Evolutionary conservation across 1,140 invertebrate species (phyloP).

Genomic region (Colletes gigas): DNA sequence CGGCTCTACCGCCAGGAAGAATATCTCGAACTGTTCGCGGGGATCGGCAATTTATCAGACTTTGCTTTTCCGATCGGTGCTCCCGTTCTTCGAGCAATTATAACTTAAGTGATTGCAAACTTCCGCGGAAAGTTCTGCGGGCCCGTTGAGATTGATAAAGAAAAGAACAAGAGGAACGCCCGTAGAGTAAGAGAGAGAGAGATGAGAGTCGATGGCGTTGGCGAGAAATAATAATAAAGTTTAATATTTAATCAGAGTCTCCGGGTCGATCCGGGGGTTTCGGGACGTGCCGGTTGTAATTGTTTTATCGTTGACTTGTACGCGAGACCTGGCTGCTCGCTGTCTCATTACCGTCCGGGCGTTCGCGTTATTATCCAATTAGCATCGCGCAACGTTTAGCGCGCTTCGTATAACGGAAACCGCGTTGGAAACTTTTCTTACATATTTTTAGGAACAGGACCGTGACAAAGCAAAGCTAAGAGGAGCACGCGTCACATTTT

Average conservation of each 20-base stretch:
- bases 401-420: not conserved
- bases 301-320: not conserved
- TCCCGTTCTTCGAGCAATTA: not conserved
- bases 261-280: slow-evolving; percentile 3
- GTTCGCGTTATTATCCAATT: slow-evolving; percentile 23
- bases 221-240: not conserved
- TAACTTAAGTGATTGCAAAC: not conserved
- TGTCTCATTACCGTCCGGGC: slow-evolving; percentile 4
- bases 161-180: too few relatives aligned
- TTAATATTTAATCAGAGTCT: not conserved
- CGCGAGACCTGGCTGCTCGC: not conserved
- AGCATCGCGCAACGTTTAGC: slow-evolving; percentile 1
- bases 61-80: not conserved
- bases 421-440: not conserved
- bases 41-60: slow-evolving; percentile 14
- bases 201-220: not conserved
- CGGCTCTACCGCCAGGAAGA: not conserved
- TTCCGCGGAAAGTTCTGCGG: not conserved
- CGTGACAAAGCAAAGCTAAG: too few relatives aligned
- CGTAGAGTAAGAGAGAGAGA: not conserved
- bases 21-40: not conserved
- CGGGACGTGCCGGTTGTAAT: not conserved
- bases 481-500: too few relatives aligned
- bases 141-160: not conserved
- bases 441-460: too few relatives aligned